A percentile compares a stretch with the other conserved stretches of the same genome.
Conservation (phyloP, 2,797 vertebrate species). For the Gambelia wislizenii region DNA sequence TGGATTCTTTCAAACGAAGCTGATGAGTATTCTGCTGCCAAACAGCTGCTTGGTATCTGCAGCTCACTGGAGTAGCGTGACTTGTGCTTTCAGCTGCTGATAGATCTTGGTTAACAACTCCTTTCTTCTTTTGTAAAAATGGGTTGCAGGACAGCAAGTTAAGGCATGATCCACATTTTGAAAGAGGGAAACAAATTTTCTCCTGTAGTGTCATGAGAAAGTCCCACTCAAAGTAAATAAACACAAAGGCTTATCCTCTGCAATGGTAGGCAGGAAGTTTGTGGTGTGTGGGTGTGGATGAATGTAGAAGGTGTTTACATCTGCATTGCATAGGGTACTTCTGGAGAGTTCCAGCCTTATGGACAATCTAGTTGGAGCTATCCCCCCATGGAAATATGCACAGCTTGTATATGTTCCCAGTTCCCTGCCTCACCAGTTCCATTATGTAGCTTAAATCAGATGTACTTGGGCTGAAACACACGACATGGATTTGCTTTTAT, state of each 20-base stretch:
- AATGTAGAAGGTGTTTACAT: not conserved
- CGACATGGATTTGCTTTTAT: not conserved
- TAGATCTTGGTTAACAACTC: conserved; percentile 71
- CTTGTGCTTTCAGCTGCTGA: conserved; percentile 68
- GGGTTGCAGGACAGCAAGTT: conserved; percentile 70
- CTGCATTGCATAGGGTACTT: not conserved
- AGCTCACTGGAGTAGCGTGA: conserved; percentile 55
- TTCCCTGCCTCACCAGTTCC: not conserved
- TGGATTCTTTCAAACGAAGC: conserved; percentile 40
- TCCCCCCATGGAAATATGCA: not conserved
- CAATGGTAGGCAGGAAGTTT: not conserved
- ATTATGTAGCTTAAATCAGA: not conserved
- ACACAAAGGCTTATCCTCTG: conserved; percentile 44
- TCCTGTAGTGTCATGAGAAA: conserved; percentile 60
- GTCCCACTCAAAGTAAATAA: conserved; percentile 55
- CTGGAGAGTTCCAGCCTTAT: not conserved
- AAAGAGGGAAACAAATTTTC: conserved; percentile 70
- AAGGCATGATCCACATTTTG: conserved; percentile 75
- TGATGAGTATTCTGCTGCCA: not conserved
- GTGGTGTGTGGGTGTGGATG: not conserved
- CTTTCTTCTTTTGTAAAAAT: conserved; percentile 68
- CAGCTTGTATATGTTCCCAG: not conserved
- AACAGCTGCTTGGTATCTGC: conserved; percentile 47
- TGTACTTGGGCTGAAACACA: not conserved
- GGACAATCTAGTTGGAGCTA: not conserved